phyloP scores from a whole-genome alignment of 2,888 invertebrate genomes.

The Orchesella flavescens region DNA sequence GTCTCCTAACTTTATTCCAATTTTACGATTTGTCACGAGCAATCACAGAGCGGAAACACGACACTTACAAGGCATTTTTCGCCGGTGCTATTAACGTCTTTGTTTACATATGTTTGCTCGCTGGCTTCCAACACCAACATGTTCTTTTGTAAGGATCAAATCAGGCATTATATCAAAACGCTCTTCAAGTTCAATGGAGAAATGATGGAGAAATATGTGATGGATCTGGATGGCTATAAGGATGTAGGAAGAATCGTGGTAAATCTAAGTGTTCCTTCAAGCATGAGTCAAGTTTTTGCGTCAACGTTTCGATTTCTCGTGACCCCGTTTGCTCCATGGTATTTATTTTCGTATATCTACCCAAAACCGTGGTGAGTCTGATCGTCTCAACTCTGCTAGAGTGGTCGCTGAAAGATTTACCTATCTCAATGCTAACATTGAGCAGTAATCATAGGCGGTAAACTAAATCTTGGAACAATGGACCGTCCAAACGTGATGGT shows the following conservation, averaged over 20 bases:
- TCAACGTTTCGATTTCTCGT: conserved; percentile 16
- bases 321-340: conserved; percentile 53
- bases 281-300: conserved; percentile 19
- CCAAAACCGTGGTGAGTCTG: conserved; percentile 40
- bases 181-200: conserved; percentile 26
- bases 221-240: neutral
- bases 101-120: conserved; percentile 35
- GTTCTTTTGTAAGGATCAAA: conserved; percentile 30
- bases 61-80: conserved; percentile 23
- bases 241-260: conserved; percentile 36
- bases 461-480: no score
- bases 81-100: conserved; percentile 19
- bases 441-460: no score
- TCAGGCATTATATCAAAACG: conserved; percentile 37
- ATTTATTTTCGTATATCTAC: conserved; percentile 48
- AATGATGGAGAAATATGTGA: conserved; percentile 27
- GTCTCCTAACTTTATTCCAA: no score
- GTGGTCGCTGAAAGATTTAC: no score
- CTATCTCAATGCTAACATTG: no score
- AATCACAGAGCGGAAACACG: neutral
- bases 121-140: conserved; percentile 11
- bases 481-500: no score
- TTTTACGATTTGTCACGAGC: neutral
- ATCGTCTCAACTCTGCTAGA: no score
- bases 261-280: conserved; percentile 8